Evolutionary conservation across 2,113 vertebrate species (phyloP).

Genomic region (Campylomormyrus tamandua): DNA sequence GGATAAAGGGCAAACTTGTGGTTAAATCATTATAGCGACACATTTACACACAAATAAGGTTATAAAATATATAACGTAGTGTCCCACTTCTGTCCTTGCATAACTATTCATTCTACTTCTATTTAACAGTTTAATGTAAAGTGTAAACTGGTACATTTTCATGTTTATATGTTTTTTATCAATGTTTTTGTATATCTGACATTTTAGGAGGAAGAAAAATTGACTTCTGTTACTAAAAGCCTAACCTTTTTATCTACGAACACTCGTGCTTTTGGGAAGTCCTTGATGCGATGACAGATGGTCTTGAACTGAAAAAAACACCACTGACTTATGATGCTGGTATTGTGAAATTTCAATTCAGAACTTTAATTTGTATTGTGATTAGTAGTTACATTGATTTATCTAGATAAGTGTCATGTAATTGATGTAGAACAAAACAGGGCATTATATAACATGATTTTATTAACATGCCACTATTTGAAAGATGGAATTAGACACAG

Average conservation of each 20-base stretch:
- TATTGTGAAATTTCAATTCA: neutral
- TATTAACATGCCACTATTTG: neutral
- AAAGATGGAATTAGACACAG: neutral
- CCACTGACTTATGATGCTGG: too few species aligned
- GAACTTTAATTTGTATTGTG: neutral
- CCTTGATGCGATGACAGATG: too few species aligned
- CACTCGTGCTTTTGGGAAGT: too few species aligned
- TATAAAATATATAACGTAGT: neutral
- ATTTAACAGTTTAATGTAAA: too few species aligned
- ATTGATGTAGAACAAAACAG: neutral
- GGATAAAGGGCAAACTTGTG: neutral
- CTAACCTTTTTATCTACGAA: too few species aligned
- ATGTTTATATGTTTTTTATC: too few species aligned
- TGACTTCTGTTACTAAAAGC: too few species aligned
- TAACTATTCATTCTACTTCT: neutral
- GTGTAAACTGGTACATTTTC: too few species aligned
- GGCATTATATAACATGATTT: neutral
- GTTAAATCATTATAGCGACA: neutral
- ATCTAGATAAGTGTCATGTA: neutral
- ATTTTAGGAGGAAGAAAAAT: too few species aligned
- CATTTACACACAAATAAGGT: neutral
- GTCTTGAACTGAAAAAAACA: too few species aligned
- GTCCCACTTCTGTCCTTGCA: neutral
- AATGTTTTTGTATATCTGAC: too few species aligned
- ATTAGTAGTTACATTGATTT: neutral